Evolutionary conservation across 2,113 vertebrate species (phyloP), one percentile per base, ranked within the genome.

Genomic region (Alligator mississippiensis): DNA sequence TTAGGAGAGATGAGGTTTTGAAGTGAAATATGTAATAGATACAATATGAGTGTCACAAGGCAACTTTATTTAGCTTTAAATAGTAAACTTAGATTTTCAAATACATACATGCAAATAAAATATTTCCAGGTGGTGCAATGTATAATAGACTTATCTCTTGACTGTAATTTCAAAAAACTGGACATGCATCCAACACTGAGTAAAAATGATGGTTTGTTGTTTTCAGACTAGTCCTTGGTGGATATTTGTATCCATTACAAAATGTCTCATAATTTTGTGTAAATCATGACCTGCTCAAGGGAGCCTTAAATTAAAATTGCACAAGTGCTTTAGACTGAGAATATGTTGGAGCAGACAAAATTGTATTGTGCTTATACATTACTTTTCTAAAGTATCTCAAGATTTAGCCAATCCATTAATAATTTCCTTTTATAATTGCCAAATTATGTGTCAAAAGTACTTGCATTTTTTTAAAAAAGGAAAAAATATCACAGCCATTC

Each of bases 11-110:
- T 98, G 98, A 98, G 98, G 95, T 98, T 98, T 98, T 98, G 97
- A 98, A 98, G 98, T 98, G 98, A 98, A 98, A 98, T 97, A 97
- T 98, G 98, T 98, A 98, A 98, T 97, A 97, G 98, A 98, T 98
- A 98, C 97, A 97, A 98, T 98, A 94, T 96, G 95, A 97, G 97
- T 97, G 97, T 96, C 97, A 98, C 97, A 97, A 98, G 97, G 93
- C 97, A 98, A 97, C 87, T 86, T 97, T 98, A 98, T 97, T 97
- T 98, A 98, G 97, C 96, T 97, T 98, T 96, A 95, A 97, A 97
- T 97, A 97, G 96, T 98, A 97, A 98, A 98, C 97, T 97, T 84
- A 25, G 94, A 85, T 97, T 97, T 97, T 96, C 94, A 96, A 97
- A 98, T 94, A 94, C 4, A 1, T 24, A 17, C 83, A 94, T 83